Conservation (phyloP, 1,140 invertebrate genomes). For the Nebria ingens region DNA sequence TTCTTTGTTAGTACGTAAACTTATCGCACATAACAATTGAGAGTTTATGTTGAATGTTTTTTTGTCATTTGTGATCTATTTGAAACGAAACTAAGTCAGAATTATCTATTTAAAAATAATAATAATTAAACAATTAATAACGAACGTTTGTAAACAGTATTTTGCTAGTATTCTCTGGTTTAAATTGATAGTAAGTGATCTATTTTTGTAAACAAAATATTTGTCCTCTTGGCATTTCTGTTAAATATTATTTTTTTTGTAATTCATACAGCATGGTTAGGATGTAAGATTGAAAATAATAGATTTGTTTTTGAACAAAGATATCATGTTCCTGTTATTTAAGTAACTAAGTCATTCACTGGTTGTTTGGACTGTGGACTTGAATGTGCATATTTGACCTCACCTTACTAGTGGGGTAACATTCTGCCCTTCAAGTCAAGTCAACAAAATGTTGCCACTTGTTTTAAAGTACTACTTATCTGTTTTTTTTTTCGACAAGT, state of each 20-base stretch:
- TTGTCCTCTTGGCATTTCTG: conserved; percentile 4
- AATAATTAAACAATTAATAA: too few species aligned
- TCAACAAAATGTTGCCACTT: background rate
- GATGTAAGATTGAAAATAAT: conserved; percentile 16
- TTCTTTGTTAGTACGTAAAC: too few species aligned
- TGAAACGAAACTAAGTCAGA: conserved; percentile 8
- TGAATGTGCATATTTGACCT: background rate
- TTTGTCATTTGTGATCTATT: conserved; percentile 7
- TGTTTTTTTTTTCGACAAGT: background rate
- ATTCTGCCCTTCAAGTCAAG: background rate
- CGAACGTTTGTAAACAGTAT: conserved; percentile 4
- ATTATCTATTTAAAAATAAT: background rate
- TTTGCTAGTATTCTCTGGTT: conserved; percentile 6
- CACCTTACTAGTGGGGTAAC: background rate
- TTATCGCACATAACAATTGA: too few species aligned
- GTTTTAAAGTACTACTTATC: background rate
- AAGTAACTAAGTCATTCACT: conserved; percentile 36
- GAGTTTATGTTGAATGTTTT: background rate
- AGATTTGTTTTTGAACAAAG: conserved; percentile 33
- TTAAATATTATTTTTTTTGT: too few species aligned
- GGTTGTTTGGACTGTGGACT: background rate
- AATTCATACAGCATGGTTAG: conserved; percentile 12
- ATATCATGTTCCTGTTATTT: conserved; percentile 38
- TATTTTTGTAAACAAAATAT: conserved; percentile 12
- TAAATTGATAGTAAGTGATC: conserved; percentile 5